Evolutionary conservation across 2,113 vertebrate genomes (phyloP), one percentile per base, ranked within the genome.

Genomic region (Irena cyanogastra): DNA sequence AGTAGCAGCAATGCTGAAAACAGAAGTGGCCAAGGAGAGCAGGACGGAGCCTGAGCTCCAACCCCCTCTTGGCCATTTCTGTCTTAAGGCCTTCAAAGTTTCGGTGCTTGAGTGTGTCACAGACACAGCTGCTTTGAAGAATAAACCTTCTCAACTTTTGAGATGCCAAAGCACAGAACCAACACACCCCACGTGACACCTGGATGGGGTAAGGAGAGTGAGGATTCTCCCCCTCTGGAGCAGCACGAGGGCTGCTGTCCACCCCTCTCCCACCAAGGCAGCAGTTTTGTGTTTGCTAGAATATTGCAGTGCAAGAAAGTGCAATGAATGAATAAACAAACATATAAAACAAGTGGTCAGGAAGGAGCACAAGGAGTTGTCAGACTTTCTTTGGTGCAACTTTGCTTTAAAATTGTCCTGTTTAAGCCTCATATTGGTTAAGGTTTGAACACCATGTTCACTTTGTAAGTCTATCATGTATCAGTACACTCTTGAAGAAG

Each of bases 391-490:
- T 91, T 91, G 96, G 89, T 81, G 87, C 89, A 94, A 79, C 65
- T 96, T 95, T 94, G 81, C 90, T 97, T 90, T 96, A 83, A 95
- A 95, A 96, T 82, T 54, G 50, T 85, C 37, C 49, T 89, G 13
- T 75, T 95, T 96, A 84, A 57, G 56, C 70, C 97, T 98, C 97
- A 97, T 98, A 98, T 97, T 98, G 98, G 97, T 97, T 97, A 97
- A 95, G 83, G 88, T 97, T 78, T 74, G 83, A 93, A 76, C 75
- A 82, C 17, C 7, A 0, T 68, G 87, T 79, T 91, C 5, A 17
- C 61, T 89, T 81, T 78, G 82, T 56, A 95, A 61, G 37, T 89
- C 75, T 92, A 82, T 94, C 81, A 90, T 89, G 35, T 93, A 95
- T 93, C 95, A 97, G 95, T 93, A 94, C 95, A 97, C 90, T 81